These are phyloP conservation scores for Cassiopea xamachana DNA, from an alignment of 30 jellyfish, hydroid and myxozoan genomes.

Conservation along the genomic window DNA sequence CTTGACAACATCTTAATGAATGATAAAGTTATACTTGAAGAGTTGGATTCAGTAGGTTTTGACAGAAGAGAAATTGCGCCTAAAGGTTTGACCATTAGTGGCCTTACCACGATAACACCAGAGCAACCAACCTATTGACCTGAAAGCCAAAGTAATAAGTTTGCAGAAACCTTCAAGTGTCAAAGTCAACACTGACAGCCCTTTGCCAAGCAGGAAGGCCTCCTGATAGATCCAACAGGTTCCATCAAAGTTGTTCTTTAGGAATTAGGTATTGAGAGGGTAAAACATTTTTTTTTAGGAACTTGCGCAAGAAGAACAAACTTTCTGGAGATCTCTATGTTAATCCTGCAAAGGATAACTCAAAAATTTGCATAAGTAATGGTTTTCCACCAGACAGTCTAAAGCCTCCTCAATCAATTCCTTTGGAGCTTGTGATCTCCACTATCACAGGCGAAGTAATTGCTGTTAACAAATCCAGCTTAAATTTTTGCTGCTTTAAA, in stretches of 20 bases:
- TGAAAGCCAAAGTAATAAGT: background rate
- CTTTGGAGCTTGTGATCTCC: background rate
- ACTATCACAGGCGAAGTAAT: background rate
- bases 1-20: conserved; percentile 18
- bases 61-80: background rate
- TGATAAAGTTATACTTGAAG: conserved; percentile 20
- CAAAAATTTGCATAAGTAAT: background rate
- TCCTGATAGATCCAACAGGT: background rate
- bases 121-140: background rate
- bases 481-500: background rate
- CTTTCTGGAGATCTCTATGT: background rate
- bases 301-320: background rate
- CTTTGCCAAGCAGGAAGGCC: background rate
- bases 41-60: background rate
- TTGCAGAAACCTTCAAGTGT: background rate
- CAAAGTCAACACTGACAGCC: background rate
- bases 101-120: background rate
- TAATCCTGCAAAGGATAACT: background rate
- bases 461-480: background rate
- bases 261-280: background rate
- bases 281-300: too few species aligned
- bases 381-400: background rate
- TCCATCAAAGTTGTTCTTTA: background rate
- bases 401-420: background rate
- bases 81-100: background rate